A percentile compares a stretch with the other conserved stretches of the same genome.
phyloP scores from a whole-genome alignment of 2,113 vertebrate genomes.

The Callaeas wilsoni region DNA sequence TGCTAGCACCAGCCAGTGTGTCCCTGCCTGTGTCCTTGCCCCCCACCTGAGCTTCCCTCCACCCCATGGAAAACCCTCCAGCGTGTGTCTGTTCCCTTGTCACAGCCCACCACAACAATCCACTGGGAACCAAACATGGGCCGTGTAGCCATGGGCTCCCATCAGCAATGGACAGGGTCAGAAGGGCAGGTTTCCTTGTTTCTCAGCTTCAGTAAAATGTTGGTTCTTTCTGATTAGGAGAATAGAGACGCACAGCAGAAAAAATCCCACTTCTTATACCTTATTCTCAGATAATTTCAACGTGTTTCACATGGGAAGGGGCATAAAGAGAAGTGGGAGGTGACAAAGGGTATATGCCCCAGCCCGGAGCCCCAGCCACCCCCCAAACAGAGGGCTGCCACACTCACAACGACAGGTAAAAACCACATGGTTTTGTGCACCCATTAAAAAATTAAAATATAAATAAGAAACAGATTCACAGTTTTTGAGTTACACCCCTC shows the following conservation, averaged over 20 bases:
- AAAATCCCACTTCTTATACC: fast-evolving
- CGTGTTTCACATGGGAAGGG: not conserved
- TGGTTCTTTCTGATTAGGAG: not conserved
- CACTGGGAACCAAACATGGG: too few relatives aligned
- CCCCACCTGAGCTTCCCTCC: fast-evolving
- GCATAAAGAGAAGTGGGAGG: not conserved
- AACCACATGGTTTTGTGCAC: not conserved
- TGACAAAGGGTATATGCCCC: not conserved
- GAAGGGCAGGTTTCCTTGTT: not conserved
- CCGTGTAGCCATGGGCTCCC: not conserved
- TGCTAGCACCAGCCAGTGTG: not conserved
- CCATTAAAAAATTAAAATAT: not conserved
- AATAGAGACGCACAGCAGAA: not conserved
- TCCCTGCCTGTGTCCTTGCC: fast-evolving
- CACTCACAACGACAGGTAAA: not conserved
- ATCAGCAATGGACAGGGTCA: not conserved
- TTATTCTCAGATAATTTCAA: not conserved
- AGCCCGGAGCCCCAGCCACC: not conserved
- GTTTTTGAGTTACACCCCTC: not conserved
- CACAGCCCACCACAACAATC: not conserved
- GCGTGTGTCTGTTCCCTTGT: not conserved
- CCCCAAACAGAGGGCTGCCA: not conserved
- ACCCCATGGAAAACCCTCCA: not conserved
- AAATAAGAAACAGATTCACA: not conserved
- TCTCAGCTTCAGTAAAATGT: not conserved